phyloP scores from a whole-genome alignment of 2,888 invertebrate species.

The Drosophila emarginata region DNA sequence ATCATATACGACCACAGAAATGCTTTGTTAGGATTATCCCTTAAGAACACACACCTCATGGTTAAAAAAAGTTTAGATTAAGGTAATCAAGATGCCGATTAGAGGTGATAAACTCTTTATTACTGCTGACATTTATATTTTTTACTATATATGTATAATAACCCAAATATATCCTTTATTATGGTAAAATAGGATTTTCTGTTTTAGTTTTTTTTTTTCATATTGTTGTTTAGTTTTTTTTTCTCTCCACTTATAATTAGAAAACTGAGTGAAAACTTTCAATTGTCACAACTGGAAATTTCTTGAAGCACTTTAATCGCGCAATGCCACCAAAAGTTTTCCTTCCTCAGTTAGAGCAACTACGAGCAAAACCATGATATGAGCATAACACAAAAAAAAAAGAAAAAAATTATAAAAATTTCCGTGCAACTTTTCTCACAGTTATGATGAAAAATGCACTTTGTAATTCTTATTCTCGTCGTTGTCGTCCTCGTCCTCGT shows the following conservation, averaged over 20 bases:
- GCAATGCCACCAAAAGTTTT: constrained; percentile 12
- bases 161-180: not conserved
- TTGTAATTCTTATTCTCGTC: constrained; percentile 70
- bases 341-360: not conserved
- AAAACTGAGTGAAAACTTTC: not conserved
- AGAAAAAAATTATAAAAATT: constrained; percentile 17
- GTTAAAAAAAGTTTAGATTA: not conserved
- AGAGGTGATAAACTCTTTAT: not conserved
- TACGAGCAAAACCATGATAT: constrained; percentile 33
- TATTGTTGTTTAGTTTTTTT: not conserved
- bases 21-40: not conserved
- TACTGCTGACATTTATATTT: not conserved
- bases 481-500: constrained; percentile 61
- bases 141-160: not conserved
- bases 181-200: not conserved
- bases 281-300: constrained; percentile 8
- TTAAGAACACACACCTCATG: not conserved
- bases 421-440: constrained; percentile 39
- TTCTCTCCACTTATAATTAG: not conserved
- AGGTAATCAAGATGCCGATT: not conserved
- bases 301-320: constrained; percentile 15
- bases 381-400: constrained; percentile 29
- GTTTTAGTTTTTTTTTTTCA: not conserved
- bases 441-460: constrained; percentile 70
- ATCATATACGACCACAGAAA: no score